These are phyloP conservation scores for Escarpia spicata DNA, from an alignment of 2,888 invertebrate genomes.

Conservation along the genomic window DNA sequence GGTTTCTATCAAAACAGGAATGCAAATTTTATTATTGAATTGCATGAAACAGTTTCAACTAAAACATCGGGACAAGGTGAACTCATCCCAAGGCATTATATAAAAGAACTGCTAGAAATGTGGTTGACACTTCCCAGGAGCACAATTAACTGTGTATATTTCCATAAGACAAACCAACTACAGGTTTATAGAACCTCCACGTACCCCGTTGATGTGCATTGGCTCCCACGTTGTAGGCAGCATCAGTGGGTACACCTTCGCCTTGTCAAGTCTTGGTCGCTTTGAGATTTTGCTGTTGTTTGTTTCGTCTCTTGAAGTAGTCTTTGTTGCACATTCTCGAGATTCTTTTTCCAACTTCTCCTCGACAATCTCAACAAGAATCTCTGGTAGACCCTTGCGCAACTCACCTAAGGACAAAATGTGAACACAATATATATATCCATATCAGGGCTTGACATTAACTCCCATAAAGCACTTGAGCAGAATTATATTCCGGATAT, in stretches of 20 bases:
- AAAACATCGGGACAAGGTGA: not conserved
- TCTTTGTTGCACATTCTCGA: slow-evolving; percentile 31
- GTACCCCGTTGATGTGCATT: slow-evolving; percentile 1
- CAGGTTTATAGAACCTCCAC: not conserved
- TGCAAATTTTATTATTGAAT: not conserved
- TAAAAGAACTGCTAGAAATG: not conserved
- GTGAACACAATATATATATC: not conserved
- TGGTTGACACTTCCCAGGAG: no score
- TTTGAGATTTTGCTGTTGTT: not conserved
- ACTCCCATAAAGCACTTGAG: no score
- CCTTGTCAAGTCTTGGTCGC: not conserved
- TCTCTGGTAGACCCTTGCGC: slow-evolving; percentile 53
- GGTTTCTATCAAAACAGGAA: not conserved
- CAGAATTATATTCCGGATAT: no score
- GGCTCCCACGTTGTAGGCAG: not conserved
- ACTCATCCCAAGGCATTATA: not conserved
- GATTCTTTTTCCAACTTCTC: slow-evolving; percentile 50
- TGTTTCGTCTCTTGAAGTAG: slow-evolving; percentile 20
- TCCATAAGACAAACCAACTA: no score
- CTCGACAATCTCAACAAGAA: slow-evolving; percentile 61
- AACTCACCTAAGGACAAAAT: slow-evolving; percentile 51
- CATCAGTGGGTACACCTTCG: not conserved
- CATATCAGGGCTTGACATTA: not conserved
- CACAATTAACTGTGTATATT: no score
- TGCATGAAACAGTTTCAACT: not conserved